A percentile compares a stretch with the other conserved stretches of the same genome.
Evolutionary conservation across 2,888 invertebrate genomes (phyloP).

Genomic region (Aquatica leii): DNA sequence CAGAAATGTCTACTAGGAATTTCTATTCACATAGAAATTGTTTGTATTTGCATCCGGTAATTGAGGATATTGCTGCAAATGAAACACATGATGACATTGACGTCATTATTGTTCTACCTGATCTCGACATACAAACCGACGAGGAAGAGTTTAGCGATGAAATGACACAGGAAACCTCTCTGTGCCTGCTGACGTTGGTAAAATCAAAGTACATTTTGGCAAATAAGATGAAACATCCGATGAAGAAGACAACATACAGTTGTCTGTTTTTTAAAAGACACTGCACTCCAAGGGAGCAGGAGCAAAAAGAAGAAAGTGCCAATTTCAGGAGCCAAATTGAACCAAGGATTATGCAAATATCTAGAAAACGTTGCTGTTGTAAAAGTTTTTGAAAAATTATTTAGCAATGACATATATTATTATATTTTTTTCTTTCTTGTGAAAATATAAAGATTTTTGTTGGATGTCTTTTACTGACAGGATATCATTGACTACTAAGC

Average conservation of each 20-base stretch:
- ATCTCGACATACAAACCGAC: background rate
- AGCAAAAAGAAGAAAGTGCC: background rate
- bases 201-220: background rate
- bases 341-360: background rate
- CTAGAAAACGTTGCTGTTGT: background rate
- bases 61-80: background rate
- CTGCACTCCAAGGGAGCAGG: too few species aligned
- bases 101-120: background rate
- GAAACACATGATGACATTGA: background rate
- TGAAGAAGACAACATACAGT: background rate
- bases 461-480: background rate
- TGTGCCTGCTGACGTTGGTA: background rate
- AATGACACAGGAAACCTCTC: background rate
- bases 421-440: too few species aligned
- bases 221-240: background rate
- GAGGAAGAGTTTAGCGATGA: background rate
- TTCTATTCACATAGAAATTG: background rate
- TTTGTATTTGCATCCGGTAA: background rate
- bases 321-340: background rate
- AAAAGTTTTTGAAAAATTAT: background rate
- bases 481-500: slow-evolving; percentile 5
- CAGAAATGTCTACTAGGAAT: background rate
- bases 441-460: slow-evolving; percentile 4
- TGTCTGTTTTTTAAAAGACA: too few species aligned
- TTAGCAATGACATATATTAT: too few species aligned